Base-by-base conservation (phyloP, 2,797 vertebrate genomes). In the Paedocypris micromegethes region DNA sequence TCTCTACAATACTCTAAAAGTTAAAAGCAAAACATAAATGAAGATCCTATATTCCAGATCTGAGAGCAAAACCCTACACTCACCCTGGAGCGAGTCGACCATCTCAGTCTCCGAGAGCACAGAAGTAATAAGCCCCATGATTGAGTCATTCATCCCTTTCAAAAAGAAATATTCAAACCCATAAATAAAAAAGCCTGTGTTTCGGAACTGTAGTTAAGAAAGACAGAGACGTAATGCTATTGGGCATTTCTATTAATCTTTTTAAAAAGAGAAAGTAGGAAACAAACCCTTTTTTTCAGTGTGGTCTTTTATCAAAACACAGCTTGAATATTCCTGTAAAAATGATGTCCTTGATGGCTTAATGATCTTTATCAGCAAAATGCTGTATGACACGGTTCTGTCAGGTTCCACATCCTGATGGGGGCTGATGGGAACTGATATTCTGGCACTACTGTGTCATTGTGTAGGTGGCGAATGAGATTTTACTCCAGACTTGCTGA, bases 121-220 rank as follows among this genome's bases (percentile, higher is more conserved):
- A 37, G 45, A 52, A 47, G 55, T 56, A 77, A 75, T 63, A 60
- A 68, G 68, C 69, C 71, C 54, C 80, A 64, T 77, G 78, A 82
- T 72, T 66, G 45, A 81, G 70, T 75, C 73, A 77, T 78, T 68
- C 75, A 75, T 74, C 71, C 74, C 77, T 83, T 85, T 82, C 64
- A 77, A 80, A 74, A 77, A 62, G 78, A 75, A 80, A 79, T 79
- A 81, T 80, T 83, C 76, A 70, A 82, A 79, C 72, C 75, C 67
- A 49, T 79, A 66, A 75, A 83, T 72, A 67, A 74, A 53, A 72
- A 72, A 77, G 56, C 1, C 4, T 53, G 73, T 78, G 77, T 71
- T 74, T 75, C 62, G 75, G 68, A 71, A 70, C 3, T 60, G 79
- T 74, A 75, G 79, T 77, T 62, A 77, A 76, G 64, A 75, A 73